Evolutionary conservation across 2,888 invertebrate species (phyloP), one percentile per base, ranked within the genome.

Genomic region (Disparrhopalites patrizii): DNA sequence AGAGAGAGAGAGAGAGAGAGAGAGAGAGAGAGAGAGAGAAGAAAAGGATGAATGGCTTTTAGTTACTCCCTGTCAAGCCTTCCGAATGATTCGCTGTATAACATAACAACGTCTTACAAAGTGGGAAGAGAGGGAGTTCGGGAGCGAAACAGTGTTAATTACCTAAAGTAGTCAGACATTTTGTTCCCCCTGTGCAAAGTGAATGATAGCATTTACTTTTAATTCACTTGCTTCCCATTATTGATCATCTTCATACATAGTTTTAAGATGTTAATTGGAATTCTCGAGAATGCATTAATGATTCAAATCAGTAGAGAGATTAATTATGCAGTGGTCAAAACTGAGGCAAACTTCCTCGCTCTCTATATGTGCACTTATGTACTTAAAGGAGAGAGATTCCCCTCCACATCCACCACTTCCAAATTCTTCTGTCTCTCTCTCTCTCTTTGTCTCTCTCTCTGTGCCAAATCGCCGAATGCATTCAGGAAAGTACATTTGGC

Each of bases 241-340:
- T 50, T 30, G 50, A 60, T 50, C 47, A 47, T 50, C 60, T 25
- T 47, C 50, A 18, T 15, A 51, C 20, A 33, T n/a, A n/a, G n/a
- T n/a, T n/a, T 36, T 15, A 56, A 38, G 38, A 38, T 56, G 36
- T 57, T 57, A 57, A 57, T 57, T 40, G 27, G 57, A 57, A 57
- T 57, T 57, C 61, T 50, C 47, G 60, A 47, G 60, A 43, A 50
- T 23, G 25, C 51, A 61, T 51, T 50, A 61, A 61, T 50, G 61
- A 61, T 61, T 61, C 50, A 61, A 50, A 50, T 36, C 51, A 50
- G 51, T 51, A 25, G 51, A n/a, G n/a, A 27, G 38, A 61, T 61
- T 61, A 61, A 51, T 61, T 61, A 61, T 61, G 61, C 38, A 61
- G 51, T 31, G 51, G 27, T 31, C 27, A 38, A 36, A 3, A 31